Evolutionary conservation across 2,797 vertebrate species (phyloP).

Genomic region (Bovichtus variegatus): DNA sequence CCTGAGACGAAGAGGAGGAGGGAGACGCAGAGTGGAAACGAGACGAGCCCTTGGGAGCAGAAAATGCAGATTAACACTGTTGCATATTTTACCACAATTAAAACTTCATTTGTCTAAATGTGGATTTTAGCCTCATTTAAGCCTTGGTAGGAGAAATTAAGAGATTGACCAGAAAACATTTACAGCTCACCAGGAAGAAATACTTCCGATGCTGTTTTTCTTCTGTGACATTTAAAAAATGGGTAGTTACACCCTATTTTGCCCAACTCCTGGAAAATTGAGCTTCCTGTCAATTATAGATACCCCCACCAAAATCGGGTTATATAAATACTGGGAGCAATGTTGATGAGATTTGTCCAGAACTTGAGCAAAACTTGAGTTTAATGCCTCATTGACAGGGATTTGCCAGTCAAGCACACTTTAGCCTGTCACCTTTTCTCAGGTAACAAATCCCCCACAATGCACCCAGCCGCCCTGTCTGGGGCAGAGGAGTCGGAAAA

Average conservation of each 20-base stretch:
- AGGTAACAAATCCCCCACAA: slow-evolving; percentile 70
- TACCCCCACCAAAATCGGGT: slow-evolving; percentile 42
- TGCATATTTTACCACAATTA: slow-evolving; percentile 83
- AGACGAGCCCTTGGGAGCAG: slow-evolving; percentile 75
- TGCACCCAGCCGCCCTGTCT: slow-evolving; percentile 65
- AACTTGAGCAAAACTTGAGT: slow-evolving; percentile 64
- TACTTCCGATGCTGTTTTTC: slow-evolving; percentile 27
- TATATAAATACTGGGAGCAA: slow-evolving; percentile 56
- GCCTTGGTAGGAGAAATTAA: slow-evolving; percentile 64
- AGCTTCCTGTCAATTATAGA: slow-evolving; percentile 75
- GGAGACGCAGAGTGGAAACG: slow-evolving; percentile 17
- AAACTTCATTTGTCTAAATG: slow-evolving; percentile 85
- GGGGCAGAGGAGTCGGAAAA: slow-evolving; percentile 55
- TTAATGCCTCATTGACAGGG: slow-evolving; percentile 69
- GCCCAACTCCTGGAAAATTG: slow-evolving; percentile 46
- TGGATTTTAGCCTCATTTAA: slow-evolving; percentile 86
- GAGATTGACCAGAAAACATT: slow-evolving; percentile 39
- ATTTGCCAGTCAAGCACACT: slow-evolving; percentile 72
- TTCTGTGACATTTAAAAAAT: slow-evolving; percentile 49
- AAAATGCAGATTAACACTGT: slow-evolving; percentile 75
- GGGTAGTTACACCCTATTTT: slow-evolving; percentile 66
- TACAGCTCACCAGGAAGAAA: slow-evolving; percentile 25
- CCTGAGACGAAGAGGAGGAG: slow-evolving; percentile 56
- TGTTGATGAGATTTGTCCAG: slow-evolving; percentile 65
- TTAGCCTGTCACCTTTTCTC: slow-evolving; percentile 76